Base-by-base conservation (phyloP, 1,140 invertebrate species). In the Meloidogyne hapla region DNA sequence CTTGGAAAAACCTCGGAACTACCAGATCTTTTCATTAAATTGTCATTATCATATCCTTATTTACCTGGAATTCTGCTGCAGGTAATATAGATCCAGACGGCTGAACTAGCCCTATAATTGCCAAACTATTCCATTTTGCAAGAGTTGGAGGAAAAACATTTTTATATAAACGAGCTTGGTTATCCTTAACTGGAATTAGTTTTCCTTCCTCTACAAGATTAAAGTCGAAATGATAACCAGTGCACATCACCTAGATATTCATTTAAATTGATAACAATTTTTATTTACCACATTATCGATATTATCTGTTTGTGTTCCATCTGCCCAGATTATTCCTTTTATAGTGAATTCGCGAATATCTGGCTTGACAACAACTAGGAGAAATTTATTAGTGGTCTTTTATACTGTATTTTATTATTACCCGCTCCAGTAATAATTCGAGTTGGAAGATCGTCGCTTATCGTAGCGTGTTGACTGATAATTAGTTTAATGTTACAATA, bases 31-130 rank as follows among this genome's bases (percentile, higher is more conserved):
- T n/a, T n/a, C n/a, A n/a, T n/a, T n/a, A n/a, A n/a, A n/a, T n/a
- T n/a, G n/a, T n/a, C n/a, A n/a, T n/a, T n/a, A n/a, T 33, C 9
- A 33, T 33, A 8, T 33, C 33, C 33, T 33, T 8, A 33, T 33
- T 33, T 33, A 33, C 33, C 33, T 33, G 33, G 56, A 91, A 85
- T 81, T 90, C 90, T 18, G 88, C 86, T 25, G 90, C 85, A 9
- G 90, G 89, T 82, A 89, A 86, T n/a, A 90, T 84, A 18, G 89
- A 83, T 40, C 89, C 89, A 8, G 89, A 67, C 25, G 89, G 88
- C 80, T 82, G 81, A 45, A 89, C 79, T 23, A 89, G 86, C 6
- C 90, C 90, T 67, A 91, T 88, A 8, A 90, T 79, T 21, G 88
- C 87, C 64, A 90, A 76, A 1, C 89, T 88, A 8, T 79, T 85